Percentiles rank a stretch among this genome's conserved stretches.
phyloP scores from a whole-genome alignment of 2,113 vertebrate species.

The Balaeniceps rex region DNA sequence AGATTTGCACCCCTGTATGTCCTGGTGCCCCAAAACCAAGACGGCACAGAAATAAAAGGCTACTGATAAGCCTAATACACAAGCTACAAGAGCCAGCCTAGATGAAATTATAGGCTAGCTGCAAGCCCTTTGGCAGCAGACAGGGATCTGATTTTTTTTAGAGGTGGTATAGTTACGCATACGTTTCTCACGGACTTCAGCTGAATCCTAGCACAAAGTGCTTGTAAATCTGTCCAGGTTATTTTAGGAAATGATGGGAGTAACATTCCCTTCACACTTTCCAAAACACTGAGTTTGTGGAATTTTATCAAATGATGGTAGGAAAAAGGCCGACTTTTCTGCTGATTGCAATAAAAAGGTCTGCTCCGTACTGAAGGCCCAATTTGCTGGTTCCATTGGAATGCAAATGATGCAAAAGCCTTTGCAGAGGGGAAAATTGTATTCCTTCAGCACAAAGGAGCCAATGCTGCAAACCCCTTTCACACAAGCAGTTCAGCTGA shows the following conservation, averaged over 20 bases:
- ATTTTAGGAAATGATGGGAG: background rate
- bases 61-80: background rate
- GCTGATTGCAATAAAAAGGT: background rate
- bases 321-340: background rate
- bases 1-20: fast-evolving
- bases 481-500: background rate
- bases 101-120: fast-evolving
- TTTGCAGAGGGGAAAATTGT: conserved; percentile 20
- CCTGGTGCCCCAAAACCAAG: background rate
- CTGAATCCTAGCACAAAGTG: background rate
- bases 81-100: background rate
- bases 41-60: background rate
- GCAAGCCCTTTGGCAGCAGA: background rate
- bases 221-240: background rate
- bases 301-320: fast-evolving
- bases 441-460: conserved; percentile 39
- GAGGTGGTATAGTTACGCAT: background rate
- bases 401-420: conserved; percentile 44
- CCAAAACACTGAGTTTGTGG: background rate
- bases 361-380: background rate
- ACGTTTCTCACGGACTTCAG: background rate
- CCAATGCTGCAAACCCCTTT: background rate
- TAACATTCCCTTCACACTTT: background rate
- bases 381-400: conserved; percentile 32
- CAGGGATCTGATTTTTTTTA: background rate